phyloP scores from a whole-genome alignment of 1,140 invertebrate species.

The Sycophila sp. region DNA sequence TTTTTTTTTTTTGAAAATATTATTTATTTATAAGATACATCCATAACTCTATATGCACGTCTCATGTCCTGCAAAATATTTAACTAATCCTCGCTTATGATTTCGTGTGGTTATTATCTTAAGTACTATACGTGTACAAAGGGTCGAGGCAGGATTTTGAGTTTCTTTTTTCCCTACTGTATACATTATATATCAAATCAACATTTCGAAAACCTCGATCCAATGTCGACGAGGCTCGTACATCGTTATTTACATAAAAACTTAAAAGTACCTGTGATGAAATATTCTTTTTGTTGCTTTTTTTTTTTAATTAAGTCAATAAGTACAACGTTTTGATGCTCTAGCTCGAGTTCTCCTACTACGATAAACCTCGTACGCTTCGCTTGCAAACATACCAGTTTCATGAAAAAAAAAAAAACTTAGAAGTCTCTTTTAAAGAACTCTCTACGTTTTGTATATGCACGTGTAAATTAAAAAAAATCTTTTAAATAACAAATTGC shows the following conservation, averaged over 20 bases:
- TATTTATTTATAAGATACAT: conserved; percentile 45
- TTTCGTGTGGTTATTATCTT: conserved; percentile 42
- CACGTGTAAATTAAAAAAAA: conserved; percentile 13
- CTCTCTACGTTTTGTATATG: conserved; percentile 13
- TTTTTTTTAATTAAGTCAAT: conserved; percentile 13
- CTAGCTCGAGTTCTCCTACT: neutral
- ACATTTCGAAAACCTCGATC: neutral
- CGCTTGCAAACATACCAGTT: neutral
- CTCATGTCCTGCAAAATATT: conserved; percentile 32
- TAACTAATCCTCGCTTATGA: conserved; percentile 40
- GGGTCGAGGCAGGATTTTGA: conserved; percentile 24
- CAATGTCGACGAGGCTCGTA: neutral
- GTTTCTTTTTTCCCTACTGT: neutral
- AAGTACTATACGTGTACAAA: conserved; percentile 44
- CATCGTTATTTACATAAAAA: conserved; percentile 35
- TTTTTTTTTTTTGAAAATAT: conserved; percentile 40
- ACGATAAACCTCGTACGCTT: neutral
- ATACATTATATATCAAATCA: conserved; percentile 7
- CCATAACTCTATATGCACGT: conserved; percentile 38
- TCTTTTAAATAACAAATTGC: conserved; percentile 24
- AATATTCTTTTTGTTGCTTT: conserved; percentile 1
- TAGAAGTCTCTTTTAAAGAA: conserved; percentile 18
- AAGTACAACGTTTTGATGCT: conserved; percentile 31
- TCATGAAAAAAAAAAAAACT: conserved; percentile 4
- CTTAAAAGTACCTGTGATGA: conserved; percentile 30